These are phyloP conservation scores for Phragmatobia fuliginosa DNA, from an alignment of 2,888 invertebrate species.

Conservation along the genomic window DNA sequence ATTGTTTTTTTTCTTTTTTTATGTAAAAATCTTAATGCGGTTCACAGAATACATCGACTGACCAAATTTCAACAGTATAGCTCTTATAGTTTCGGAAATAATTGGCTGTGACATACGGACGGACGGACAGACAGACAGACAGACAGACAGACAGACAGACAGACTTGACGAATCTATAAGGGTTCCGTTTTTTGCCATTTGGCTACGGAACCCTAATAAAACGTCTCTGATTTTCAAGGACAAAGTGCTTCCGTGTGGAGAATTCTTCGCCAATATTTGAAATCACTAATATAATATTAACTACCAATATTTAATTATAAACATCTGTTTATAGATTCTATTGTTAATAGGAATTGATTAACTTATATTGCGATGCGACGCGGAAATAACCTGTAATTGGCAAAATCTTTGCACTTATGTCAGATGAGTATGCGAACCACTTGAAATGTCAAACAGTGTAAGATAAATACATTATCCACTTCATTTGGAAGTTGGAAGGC, in stretches of 20 bases:
- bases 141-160: too few species aligned
- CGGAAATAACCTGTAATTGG: slow-evolving; percentile 3
- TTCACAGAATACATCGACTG: too few species aligned
- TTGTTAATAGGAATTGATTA: slow-evolving; percentile 7
- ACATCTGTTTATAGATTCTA: background rate
- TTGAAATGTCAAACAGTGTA: background rate
- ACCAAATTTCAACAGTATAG: too few species aligned
- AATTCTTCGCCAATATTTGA: background rate
- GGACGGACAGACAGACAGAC: too few species aligned
- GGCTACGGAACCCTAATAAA: too few species aligned
- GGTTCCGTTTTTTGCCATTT: too few species aligned
- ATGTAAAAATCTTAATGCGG: too few species aligned
- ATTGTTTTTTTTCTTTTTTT: too few species aligned
- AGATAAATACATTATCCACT: background rate
- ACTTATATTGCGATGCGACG: background rate
- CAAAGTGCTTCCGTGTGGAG: background rate
- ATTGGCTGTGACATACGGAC: too few species aligned
- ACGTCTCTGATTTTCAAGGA: background rate
- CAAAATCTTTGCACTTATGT: slow-evolving; percentile 1
- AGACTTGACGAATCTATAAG: too few species aligned
- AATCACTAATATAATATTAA: background rate
- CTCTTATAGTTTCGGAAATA: too few species aligned
- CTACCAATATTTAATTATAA: background rate
- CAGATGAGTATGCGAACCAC: background rate
- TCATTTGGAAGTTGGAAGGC: background rate